Evolutionary conservation across 2,888 invertebrate species (phyloP), one percentile per base, ranked within the genome.

Genomic region (Epicampocera succincta): DNA sequence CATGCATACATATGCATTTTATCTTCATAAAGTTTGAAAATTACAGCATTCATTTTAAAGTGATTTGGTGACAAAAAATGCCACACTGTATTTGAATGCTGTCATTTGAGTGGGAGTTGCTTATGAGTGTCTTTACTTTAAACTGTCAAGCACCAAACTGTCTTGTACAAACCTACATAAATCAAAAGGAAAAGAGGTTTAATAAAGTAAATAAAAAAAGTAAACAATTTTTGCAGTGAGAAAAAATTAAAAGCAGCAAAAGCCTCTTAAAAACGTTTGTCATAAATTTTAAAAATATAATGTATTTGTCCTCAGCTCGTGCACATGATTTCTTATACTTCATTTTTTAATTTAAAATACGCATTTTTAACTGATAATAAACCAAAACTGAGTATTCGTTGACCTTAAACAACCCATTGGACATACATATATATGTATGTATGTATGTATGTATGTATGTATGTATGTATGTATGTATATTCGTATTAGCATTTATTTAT

Each of bases 211-310:
- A 46, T 25, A 54, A 11, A 11, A 17, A 38, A 17, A 58, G 17
- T 17, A 58, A 29, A 29, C 29, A 9, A 33, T 21, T 21, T 58
- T 58, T 58, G 19, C 33, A 33, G 33, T 6, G 13, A 29, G 29
- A 58, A 40, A 40, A n/a, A 9, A 8, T 33, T 33, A 58, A 29
- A 71, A 29, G 3, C 8, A 1, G 38, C 17, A 40, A 50, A n/a
- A 60, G 25, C 21, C 71, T 17, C 60, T 71, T 63, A 19, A 54
- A 63, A 73, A 65, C 29, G 12, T 74, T 25, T 13, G 33, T 33
- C 54, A 54, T 74, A 65, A 74, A 74, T 74, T 54, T 65, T 74
- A 56, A 40, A 46, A 65, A 65, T 3, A 6, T 54, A 52, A 42
- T 40, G 44, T 25, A 1, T 40, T 72, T 61, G 40, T 2, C 12